A percentile compares a stretch with the other conserved stretches of the same genome.
These are phyloP conservation scores for Notechis scutatus DNA, from an alignment of 2,113 vertebrate species.

Conservation along the genomic window DNA sequence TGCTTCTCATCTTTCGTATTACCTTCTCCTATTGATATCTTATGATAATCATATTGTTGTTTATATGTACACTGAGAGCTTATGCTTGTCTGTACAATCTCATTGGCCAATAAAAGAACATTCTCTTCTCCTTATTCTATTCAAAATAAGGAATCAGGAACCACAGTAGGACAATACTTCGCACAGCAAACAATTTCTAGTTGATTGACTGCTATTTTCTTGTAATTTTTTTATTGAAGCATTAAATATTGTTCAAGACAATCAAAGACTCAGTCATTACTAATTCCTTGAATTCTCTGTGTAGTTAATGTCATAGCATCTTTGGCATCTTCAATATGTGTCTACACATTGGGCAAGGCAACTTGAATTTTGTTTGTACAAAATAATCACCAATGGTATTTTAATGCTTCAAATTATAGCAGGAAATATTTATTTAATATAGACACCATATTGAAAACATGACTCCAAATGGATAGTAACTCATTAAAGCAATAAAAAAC, in stretches of 20 bases:
- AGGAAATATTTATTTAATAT: background rate
- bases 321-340: background rate
- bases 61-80: background rate
- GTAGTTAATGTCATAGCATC: background rate
- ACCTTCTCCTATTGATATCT: background rate
- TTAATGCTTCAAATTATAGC: background rate
- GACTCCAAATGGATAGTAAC: background rate
- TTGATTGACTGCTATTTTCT: background rate
- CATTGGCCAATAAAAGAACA: background rate
- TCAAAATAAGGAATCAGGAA: background rate
- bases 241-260: background rate
- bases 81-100: background rate
- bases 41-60: background rate
- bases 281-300: background rate
- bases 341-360: background rate
- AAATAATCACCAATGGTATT: background rate
- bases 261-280: background rate
- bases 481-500: background rate
- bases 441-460: background rate
- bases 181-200: background rate
- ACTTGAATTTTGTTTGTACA: background rate
- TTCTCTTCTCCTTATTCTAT: background rate
- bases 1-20: background rate
- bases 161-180: background rate
- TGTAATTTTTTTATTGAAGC: background rate